Percentiles rank a stretch among this genome's conserved stretches.
Conservation (phyloP, 2,888 invertebrate species). For the Melieria picta region DNA sequence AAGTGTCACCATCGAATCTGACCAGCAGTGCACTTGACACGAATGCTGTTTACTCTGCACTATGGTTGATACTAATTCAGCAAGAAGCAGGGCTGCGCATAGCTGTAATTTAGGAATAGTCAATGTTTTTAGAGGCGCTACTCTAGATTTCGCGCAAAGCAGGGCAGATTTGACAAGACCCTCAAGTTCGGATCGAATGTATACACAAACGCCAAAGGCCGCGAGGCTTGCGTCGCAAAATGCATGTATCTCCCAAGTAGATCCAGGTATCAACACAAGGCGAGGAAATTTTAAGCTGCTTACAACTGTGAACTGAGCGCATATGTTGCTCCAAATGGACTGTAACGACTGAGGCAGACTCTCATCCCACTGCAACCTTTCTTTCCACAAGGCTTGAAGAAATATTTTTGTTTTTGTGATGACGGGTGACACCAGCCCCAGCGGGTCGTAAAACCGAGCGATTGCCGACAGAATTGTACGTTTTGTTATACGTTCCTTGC, state of each 20-base stretch:
- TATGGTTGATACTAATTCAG: slow-evolving; percentile 18
- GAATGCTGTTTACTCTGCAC: not conserved
- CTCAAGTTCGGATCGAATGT: slow-evolving; percentile 8
- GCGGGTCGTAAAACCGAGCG: slow-evolving; percentile 2
- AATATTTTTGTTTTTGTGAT: slow-evolving; percentile 30
- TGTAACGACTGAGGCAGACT: slow-evolving; percentile 28
- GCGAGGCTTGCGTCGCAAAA: slow-evolving; percentile 38
- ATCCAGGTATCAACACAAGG: slow-evolving; percentile 13
- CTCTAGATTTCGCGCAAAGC: slow-evolving; percentile 36
- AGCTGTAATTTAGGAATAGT: slow-evolving; percentile 36
- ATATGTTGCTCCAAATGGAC: slow-evolving; percentile 16
- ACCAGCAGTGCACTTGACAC: slow-evolving; percentile 29
- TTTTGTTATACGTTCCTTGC: not conserved
- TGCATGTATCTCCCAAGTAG: slow-evolving; percentile 28
- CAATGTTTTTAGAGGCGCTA: slow-evolving; percentile 29
- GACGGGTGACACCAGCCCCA: not conserved
- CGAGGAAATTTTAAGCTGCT: slow-evolving; percentile 25
- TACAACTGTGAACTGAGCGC: slow-evolving; percentile 2
- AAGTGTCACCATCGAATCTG: slow-evolving; percentile 30
- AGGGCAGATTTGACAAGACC: slow-evolving; percentile 1
- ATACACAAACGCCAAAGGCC: slow-evolving; percentile 35
- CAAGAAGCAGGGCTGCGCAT: slow-evolving; percentile 26
- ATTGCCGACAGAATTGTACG: slow-evolving; percentile 1
- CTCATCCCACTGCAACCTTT: slow-evolving; percentile 35
- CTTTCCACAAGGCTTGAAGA: slow-evolving; percentile 33